A percentile compares a stretch with the other conserved stretches of the same genome.
These are phyloP conservation scores for Diabrotica virgifera DNA, from an alignment of 1,140 invertebrate species.

Conservation along the genomic window DNA sequence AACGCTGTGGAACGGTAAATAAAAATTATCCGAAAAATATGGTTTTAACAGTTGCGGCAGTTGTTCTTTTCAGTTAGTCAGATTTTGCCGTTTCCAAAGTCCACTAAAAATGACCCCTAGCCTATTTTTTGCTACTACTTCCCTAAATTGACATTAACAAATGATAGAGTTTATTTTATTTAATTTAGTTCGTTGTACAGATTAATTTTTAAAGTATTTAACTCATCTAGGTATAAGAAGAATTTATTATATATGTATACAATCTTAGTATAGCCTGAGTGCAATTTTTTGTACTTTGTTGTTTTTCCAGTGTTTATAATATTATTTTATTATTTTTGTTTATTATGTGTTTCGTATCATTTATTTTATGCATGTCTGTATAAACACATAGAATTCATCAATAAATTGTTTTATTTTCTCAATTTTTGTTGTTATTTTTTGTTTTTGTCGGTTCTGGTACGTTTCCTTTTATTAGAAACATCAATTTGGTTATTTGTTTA, in stretches of 20 bases:
- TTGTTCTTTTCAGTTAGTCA: too few species aligned
- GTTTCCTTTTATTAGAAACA: background rate
- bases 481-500: background rate
- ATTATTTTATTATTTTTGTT: constrained; percentile 13
- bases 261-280: background rate
- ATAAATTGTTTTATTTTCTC: constrained; percentile 34
- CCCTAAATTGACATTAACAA: too few species aligned
- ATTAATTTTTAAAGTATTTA: constrained; percentile 6
- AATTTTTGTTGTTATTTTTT: constrained; percentile 21
- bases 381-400: constrained; percentile 20
- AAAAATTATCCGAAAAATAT: too few species aligned
- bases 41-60: too few species aligned
- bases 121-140: too few species aligned
- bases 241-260: constrained; percentile 1
- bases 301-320: constrained; percentile 13
- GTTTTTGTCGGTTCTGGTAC: background rate
- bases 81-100: too few species aligned
- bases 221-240: background rate
- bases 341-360: constrained; percentile 18
- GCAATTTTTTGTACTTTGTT: constrained; percentile 31
- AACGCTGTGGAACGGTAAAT: too few species aligned
- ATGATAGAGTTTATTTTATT: background rate
- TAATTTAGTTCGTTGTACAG: constrained; percentile 6
- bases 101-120: too few species aligned
- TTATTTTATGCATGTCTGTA: constrained; percentile 25